phyloP scores from a whole-genome alignment of 2,888 invertebrate genomes.

The Lacanobia oleracea region DNA sequence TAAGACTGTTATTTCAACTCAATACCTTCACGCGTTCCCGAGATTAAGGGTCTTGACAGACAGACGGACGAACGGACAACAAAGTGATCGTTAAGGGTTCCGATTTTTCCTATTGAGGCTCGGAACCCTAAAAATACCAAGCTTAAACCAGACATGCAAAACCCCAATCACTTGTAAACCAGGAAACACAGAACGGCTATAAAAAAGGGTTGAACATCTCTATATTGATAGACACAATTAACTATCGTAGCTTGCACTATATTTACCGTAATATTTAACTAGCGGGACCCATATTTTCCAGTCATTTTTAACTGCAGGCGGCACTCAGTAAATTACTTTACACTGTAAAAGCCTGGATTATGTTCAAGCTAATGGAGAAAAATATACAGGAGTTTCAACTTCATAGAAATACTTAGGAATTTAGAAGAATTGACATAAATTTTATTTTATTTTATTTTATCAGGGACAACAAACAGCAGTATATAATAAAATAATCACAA shows the following conservation, averaged over 20 bases:
- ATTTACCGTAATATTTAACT: constrained; percentile 1
- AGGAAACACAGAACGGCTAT: neutral
- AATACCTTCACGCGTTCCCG: too few species aligned
- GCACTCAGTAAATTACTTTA: constrained; percentile 13
- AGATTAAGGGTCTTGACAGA: too few species aligned
- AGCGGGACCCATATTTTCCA: neutral
- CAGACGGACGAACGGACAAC: too few species aligned
- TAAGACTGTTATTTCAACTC: too few species aligned
- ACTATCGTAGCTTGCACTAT: neutral
- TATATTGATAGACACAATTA: constrained; percentile 5
- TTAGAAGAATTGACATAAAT: too few species aligned
- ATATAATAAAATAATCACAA: too few species aligned
- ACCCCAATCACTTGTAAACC: neutral
- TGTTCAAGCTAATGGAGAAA: neutral
- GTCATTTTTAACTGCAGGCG: neutral
- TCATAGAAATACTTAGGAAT: too few species aligned
- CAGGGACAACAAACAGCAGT: too few species aligned
- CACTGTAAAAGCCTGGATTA: neutral
- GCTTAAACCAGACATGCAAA: neutral
- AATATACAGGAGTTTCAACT: neutral
- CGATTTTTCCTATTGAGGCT: too few species aligned
- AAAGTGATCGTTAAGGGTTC: too few species aligned
- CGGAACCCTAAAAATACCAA: too few species aligned
- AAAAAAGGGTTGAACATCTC: neutral
- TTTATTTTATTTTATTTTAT: too few species aligned